Evolutionary conservation across 2,113 vertebrate species (phyloP).

Genomic region (Perognathus longimembris): DNA sequence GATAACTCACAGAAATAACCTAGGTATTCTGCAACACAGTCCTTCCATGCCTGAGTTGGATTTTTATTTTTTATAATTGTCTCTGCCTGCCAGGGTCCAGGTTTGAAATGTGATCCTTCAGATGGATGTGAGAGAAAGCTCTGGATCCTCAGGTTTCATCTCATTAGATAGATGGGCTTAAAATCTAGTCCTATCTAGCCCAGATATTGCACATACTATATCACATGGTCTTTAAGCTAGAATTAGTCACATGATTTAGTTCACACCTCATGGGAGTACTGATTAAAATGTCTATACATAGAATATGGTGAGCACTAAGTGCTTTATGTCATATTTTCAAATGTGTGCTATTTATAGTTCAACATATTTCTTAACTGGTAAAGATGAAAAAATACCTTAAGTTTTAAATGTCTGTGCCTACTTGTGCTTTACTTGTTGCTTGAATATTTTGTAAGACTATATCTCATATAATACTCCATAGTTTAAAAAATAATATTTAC

Average conservation of each 20-base stretch:
- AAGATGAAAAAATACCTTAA: neutral
- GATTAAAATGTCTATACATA: no score
- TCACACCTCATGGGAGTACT: neutral
- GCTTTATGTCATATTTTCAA: neutral
- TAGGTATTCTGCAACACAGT: neutral
- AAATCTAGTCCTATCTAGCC: neutral
- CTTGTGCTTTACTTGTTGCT: neutral
- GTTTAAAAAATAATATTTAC: no score
- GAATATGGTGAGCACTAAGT: neutral
- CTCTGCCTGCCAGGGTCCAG: neutral
- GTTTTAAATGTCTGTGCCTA: neutral
- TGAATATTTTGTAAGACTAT: neutral
- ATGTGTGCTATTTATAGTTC: neutral
- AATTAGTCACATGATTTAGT: neutral
- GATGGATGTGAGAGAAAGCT: neutral
- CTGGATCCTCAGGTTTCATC: neutral
- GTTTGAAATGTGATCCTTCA: neutral
- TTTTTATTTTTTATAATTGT: neutral
- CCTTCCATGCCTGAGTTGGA: neutral
- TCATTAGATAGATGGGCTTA: no score
- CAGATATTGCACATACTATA: neutral
- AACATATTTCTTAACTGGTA: neutral
- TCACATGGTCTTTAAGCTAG: neutral
- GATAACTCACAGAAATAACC: neutral
- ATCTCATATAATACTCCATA: neutral